Base-by-base conservation (phyloP, 2,797 vertebrate genomes). In the Melanotaenia boesemani region DNA sequence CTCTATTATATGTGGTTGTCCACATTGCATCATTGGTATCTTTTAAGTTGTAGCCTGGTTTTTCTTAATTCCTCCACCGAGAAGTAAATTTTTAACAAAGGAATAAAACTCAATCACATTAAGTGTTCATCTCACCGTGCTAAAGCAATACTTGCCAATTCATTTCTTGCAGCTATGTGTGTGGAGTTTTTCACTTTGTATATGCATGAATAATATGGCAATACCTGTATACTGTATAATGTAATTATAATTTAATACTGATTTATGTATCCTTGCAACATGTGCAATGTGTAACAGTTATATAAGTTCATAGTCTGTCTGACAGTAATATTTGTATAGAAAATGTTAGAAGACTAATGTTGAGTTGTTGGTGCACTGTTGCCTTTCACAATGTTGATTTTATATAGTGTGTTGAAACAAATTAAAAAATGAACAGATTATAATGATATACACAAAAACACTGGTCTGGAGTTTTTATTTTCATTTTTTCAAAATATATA, bases 141-240 rank as follows among this genome's bases (percentile, higher is more conserved):
- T 78, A 39, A 69, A 71, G 72, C 79, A 80, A 79, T 67, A 32
- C 59, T 75, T 44, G 60, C 77, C 80, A 70, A 83, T 63, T 85
- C 50, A 81, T 63, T 65, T 80, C 72, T 86, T 65, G 50, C 80
- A 90, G 86, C 81, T 92, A 75, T 81, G 70, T 70, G 72, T 77
- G 59, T 87, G 70, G 73, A 79, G 60, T 81, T 76, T 41, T 68
- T 50, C 28, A 77, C 72, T 79, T 80, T 88, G 85, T 89, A 82
- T 91, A 84, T 92, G 90, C 91, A 93, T 92, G 88, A 85, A 86
- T 89, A 88, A 88, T 88, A 87, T 84, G 37, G 75, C 82, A 83
- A 72, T 80, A 81, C 85, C 84, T 83, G 65, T 81, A 84, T 77
- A 86, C 24, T 39, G 63, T 89, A 79, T 78, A 67, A 72, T 77